Percentiles rank a stretch among this genome's conserved stretches.
phyloP scores from a whole-genome alignment of 2,888 invertebrate species.

The Apotomis betuletana region DNA sequence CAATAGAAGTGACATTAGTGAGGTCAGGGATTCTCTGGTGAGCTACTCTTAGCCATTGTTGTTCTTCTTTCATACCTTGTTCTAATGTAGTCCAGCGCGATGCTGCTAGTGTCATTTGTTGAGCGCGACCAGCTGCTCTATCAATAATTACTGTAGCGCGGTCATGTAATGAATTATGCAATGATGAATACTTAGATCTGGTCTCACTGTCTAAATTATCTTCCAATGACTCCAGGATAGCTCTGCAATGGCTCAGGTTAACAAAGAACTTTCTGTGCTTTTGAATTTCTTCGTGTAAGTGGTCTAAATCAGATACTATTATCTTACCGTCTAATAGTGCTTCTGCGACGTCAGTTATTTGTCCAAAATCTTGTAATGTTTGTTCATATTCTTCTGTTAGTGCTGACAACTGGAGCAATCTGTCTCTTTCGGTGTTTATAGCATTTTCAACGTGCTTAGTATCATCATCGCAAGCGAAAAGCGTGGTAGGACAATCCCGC shows the following conservation, averaged over 20 bases:
- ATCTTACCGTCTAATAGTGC: constrained; percentile 90
- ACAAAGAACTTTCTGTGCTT: constrained; percentile 95
- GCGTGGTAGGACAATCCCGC: constrained; percentile 86
- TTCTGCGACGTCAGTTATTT: constrained; percentile 93
- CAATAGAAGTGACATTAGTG: constrained; percentile 90
- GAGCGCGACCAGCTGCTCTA: constrained; percentile 90
- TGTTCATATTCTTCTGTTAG: constrained; percentile 94
- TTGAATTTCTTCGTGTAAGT: constrained; percentile 94
- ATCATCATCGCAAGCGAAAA: constrained; percentile 86
- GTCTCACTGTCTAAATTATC: constrained; percentile 92
- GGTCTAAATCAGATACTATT: constrained; percentile 88
- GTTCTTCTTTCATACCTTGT: constrained; percentile 92
- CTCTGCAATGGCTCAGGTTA: constrained; percentile 93
- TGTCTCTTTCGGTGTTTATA: constrained; percentile 88
- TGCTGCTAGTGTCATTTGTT: constrained; percentile 92
- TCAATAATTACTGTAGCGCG: constrained; percentile 90
- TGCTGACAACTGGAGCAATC: constrained; percentile 88
- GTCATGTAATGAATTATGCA: constrained; percentile 90
- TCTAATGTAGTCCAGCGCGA: constrained; percentile 92
- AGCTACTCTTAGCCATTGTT: constrained; percentile 92
- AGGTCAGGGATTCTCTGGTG: constrained; percentile 93
- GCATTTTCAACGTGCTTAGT: constrained; percentile 87
- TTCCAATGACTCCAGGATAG: constrained; percentile 93
- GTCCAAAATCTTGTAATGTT: constrained; percentile 92
- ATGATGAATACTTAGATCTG: constrained; percentile 86